Base-by-base conservation (phyloP, 2,888 invertebrate genomes). In the Mesochorus sp. region DNA sequence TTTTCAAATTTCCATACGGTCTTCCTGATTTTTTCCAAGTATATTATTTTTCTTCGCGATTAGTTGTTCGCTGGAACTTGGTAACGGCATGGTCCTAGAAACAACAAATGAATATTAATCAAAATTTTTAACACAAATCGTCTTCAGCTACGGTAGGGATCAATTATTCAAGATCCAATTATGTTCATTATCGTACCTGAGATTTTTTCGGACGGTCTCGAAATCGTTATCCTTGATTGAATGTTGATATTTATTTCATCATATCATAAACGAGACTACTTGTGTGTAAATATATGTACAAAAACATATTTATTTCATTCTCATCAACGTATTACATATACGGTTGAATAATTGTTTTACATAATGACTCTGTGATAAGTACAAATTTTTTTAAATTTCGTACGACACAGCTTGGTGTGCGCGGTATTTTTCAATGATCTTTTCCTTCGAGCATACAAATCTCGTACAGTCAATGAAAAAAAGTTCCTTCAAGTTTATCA, bases 301-400 rank as follows among this genome's bases (percentile, higher is more conserved):
- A 78, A 78, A 74, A 64, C 62, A 51, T 70, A 42, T 57, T 73
- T 59, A 49, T 68, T 78, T 66, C 53, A 57, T 74, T 70, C 47
- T 78, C 49, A 42, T 66, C 47, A 44, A 70, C 57, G 44, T 6
- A 53, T 62, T 78, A 78, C 78, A 78, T 62, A 61, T 67, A 78
- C 59, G 59, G n/a, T 31, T 8, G 24, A 21, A 51, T 47, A 64
- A n/a, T n/a, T n/a, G n/a, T n/a, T 42, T 19, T 39, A 51, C 55
- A 53, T 28, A 42, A 57, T 51, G 17, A 55, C 19, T 55, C 28
- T n/a, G 5, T 17, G 37, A 39, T 53, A 72, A 55, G 53, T 47
- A 51, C 14, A 71, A 59, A 59, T 59, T 12, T 49, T 70, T 26
- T 26, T 47, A 14, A 47, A 10, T 34, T 57, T 44, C 68, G 34